Conservation (phyloP, 2,113 vertebrate species). For the Mobula hypostoma region DNA sequence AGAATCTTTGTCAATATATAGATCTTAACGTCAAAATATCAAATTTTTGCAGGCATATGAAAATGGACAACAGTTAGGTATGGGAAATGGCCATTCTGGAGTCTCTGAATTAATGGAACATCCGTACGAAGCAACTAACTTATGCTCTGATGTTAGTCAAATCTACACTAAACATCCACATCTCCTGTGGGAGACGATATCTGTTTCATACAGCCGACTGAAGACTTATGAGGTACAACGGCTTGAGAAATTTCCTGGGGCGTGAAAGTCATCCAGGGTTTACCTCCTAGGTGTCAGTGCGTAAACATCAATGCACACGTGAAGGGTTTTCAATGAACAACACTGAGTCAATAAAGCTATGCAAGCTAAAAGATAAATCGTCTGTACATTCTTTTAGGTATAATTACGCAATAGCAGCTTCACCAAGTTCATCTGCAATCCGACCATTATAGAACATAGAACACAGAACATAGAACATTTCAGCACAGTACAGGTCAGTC, state of each 20-base stretch:
- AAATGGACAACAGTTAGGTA: constrained; percentile 16
- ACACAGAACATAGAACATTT: too few relatives aligned
- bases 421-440: not conserved
- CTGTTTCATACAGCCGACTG: not conserved
- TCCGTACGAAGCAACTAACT: not conserved
- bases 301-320: not conserved
- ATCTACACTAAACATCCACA: not conserved
- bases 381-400: not conserved
- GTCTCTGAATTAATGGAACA: not conserved
- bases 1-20: not conserved
- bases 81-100: not conserved
- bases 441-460: too few relatives aligned
- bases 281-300: not conserved
- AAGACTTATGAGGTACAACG: not conserved
- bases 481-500: too few relatives aligned
- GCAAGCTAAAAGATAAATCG: not conserved
- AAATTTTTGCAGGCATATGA: constrained; percentile 13
- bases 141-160: not conserved
- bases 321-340: not conserved
- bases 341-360: constrained; percentile 25
- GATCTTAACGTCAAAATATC: not conserved
- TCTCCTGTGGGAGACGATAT: not conserved
- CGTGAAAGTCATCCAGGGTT: not conserved
- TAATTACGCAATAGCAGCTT: not conserved
- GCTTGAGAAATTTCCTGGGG: not conserved